Evolutionary conservation across 2,888 invertebrate species (phyloP), one percentile per base, ranked within the genome.

Genomic region (Eulithis prunata): DNA sequence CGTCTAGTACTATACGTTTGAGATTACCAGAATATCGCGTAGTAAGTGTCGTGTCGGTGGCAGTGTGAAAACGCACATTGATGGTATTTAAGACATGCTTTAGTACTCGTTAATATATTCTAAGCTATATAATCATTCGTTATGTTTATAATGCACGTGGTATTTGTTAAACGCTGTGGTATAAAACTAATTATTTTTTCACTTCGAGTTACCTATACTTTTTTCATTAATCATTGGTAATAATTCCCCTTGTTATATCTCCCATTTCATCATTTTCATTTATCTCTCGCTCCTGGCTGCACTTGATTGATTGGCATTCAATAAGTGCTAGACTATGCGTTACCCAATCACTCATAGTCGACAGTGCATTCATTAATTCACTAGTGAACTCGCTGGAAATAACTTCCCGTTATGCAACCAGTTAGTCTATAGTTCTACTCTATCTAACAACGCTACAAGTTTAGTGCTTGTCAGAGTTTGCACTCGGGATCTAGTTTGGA

Each of bases 311-410:
- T 63, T 47, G 60, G n/a, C 52, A 59, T 62, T 66, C 52, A 41
- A 52, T 58, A 58, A 53, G 53, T 41, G 64, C 47, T 49, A 47
- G 57, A 47, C 59, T 65, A 62, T 66, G 64, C 58, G 68, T 65
- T 64, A 60, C 63, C 45, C 67, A 71, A 71, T 73, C 71, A 62
- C 66, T 73, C 71, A 68, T 69, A 68, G 38, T 66, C 59, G 68
- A 69, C 70, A 65, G 64, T 69, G 53, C 57, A 62, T 62, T 70
- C 68, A 70, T 71, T 70, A 71, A 71, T 71, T 66, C 58, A 49
- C 54, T 55, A 61, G 62, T 62, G 61, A 59, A 63, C 69, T 53
- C 43, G 62, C 61, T 57, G 54, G 68, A 64, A 66, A 70, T 64
- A 64, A 70, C 59, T 71, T 70, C 70, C 71, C 68, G 70, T 71